A percentile compares a stretch with the other conserved stretches of the same genome.
These are phyloP conservation scores for Jacana jacana DNA, from an alignment of 2,113 vertebrate genomes.

Conservation along the genomic window DNA sequence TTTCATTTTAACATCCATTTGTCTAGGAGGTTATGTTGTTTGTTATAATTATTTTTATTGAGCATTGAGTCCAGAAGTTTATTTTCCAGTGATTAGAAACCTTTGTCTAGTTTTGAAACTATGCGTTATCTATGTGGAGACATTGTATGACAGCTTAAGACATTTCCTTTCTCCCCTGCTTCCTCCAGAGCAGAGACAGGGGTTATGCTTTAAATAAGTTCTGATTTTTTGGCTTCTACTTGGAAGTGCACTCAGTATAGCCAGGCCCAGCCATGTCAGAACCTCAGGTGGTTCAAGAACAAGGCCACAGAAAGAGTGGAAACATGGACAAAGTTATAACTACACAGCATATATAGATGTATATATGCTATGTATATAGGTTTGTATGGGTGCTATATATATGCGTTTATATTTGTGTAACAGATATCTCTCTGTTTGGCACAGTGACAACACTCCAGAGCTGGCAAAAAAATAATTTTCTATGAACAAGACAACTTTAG, in stretches of 20 bases:
- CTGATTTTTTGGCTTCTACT: not conserved
- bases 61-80: not conserved
- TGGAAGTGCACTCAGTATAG: not conserved
- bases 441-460: not conserved
- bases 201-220: not conserved
- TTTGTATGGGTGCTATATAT: not conserved
- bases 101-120: not conserved
- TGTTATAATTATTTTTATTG: not conserved
- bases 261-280: not conserved
- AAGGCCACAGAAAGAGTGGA: not conserved
- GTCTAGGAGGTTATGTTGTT: not conserved
- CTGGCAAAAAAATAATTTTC: not conserved
- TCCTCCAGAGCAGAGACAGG: not conserved
- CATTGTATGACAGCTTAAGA: not conserved
- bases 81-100: not conserved
- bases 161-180: not conserved
- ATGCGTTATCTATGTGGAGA: not conserved
- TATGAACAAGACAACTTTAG: not conserved
- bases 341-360: not conserved
- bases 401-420: accelerated
- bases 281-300: not conserved
- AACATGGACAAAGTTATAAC: not conserved
- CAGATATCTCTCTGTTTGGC: not conserved
- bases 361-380: accelerated
- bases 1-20: not conserved